Percentiles rank a stretch among this genome's conserved stretches.
These are phyloP conservation scores for Microcebus lehilahytsara DNA, from an alignment of 2,113 vertebrate species.

Conservation along the genomic window DNA sequence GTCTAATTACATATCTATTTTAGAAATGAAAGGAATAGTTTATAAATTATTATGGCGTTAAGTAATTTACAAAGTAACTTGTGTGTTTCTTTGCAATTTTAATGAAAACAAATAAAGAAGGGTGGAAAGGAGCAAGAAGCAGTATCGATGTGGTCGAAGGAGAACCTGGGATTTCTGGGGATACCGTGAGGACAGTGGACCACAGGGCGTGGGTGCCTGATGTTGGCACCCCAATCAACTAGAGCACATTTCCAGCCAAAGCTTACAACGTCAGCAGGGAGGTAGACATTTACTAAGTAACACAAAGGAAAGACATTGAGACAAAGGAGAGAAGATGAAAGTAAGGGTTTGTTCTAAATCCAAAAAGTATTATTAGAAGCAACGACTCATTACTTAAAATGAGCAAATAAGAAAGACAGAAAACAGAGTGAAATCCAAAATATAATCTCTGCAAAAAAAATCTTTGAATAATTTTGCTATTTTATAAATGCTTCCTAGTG, in stretches of 20 bases:
- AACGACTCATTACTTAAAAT: not conserved
- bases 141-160: not conserved
- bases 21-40: not conserved
- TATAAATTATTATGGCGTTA: not conserved
- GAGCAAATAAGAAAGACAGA: not conserved
- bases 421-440: not conserved
- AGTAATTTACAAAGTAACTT: not conserved
- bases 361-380: not conserved
- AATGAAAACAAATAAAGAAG: not conserved
- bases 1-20: not conserved
- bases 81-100: not conserved
- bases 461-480: not conserved
- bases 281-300: not conserved
- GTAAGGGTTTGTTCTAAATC: not conserved
- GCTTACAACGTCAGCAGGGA: not conserved
- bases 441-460: not conserved
- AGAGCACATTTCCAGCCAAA: not conserved
- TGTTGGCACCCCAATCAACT: not conserved
- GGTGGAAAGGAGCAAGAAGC: not conserved
- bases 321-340: not conserved
- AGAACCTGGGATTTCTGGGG: not conserved
- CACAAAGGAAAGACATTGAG: not conserved
- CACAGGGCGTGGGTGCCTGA: not conserved
- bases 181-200: fast-evolving
- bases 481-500: not conserved